Evolutionary conservation across 2,888 invertebrate species (phyloP), one percentile per base, ranked within the genome.

Genomic region (Zele albiditarsus): DNA sequence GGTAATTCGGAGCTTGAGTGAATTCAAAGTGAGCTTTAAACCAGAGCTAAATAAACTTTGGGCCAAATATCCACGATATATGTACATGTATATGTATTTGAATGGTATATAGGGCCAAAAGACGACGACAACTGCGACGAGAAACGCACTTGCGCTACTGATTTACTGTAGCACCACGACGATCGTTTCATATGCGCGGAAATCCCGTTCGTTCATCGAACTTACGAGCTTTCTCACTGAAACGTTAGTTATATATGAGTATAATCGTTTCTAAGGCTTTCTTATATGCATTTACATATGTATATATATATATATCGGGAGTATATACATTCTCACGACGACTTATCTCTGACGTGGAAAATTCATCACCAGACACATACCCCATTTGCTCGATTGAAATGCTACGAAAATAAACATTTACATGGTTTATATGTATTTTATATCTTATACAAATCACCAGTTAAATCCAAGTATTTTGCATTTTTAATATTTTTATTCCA

Each of bases 21-120:
- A 87, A 86, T 85, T 85, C 84, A 82, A 83, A 85, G 87, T 85
- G 84, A 86, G 85, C 84, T 84, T 86, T 86, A 86, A 83, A 85
- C 83, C 80, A 80, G 77, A 82, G 84, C 85, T 85, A 86, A 88
- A 87, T 88, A 87, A 88, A 86, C 87, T 84, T 82, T 82, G 80
- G 80, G 74, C 68, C 79, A 62, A 71, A 77, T 73, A 76, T 23
- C 27, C 60, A 53, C 33, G 53, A 63, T 46, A 71, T 63, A 38
- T 10, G 0, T 20, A 63, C 20, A 33, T 33, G 10, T 33, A 63
- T 33, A 33, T 31, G 63, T 63, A 63, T 63, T 16, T 63, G 38
- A 33, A 63, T 38, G 23, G 27, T 20, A 33, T 23, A 63, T 63
- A 63, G 20, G n/a, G 8, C 20, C 20, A 33, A 63, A 31, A 33